Base-by-base conservation (phyloP, 2,888 invertebrate species). In the Sarcophaga variegata region DNA sequence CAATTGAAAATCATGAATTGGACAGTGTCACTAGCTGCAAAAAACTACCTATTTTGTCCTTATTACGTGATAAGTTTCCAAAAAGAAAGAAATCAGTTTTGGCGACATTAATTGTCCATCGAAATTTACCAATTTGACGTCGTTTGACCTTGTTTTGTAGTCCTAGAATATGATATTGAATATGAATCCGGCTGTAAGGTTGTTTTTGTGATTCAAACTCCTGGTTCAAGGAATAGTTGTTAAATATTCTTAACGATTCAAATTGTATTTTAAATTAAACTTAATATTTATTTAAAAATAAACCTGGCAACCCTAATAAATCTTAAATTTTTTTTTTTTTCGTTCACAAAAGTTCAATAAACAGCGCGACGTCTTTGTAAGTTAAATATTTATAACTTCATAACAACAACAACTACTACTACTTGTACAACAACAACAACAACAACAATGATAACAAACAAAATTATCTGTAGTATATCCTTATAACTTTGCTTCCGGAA, bases 311-410 rank as follows among this genome's bases (percentile, higher is more conserved):
- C 78, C 81, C 27, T 54, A 14, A 2, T 1, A 25, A 49, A 76
- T 64, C 60, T 12, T 20, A 22, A 37, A 54, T 0, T 0, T 0
- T 49, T 70, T 20, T 49, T 63, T 62, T 59, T 49, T 66, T 37
- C 10, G 37, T 37, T 37, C 37, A 37, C 8, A 37, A 63, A 45
- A 75, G 86, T 87, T 87, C 86, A 84, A 83, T 81, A 83, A 79
- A 79, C 83, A 87, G 71, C 62, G 78, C 74, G 78, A 83, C 66
- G 86, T 81, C 78, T 78, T 81, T 79, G 83, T 27, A 84, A 87
- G 63, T 83, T 84, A 27, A 79, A 25, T 75, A 84, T 87, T 83
- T 87, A 67, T 70, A 81, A 79, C 63, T 49, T 71, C 5, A 76
- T 54, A 76, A 72, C n/a, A 64, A 72, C 54, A 17, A 17, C 54